Evolutionary conservation across 2,113 vertebrate genomes (phyloP).

Genomic region (Bos javanicus): DNA sequence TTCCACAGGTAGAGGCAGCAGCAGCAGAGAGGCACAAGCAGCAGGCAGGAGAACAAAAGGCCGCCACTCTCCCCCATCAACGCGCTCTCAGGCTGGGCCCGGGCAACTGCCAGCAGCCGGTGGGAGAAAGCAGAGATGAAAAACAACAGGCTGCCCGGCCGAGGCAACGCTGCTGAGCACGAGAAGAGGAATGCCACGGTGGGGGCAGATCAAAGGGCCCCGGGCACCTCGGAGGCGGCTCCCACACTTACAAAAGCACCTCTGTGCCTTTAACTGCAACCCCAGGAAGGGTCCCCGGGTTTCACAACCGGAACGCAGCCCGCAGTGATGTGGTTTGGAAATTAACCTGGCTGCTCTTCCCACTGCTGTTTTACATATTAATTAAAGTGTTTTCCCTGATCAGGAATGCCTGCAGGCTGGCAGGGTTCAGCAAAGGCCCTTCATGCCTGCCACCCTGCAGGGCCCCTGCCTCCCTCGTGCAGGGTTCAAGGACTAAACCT

Average conservation of each 20-base stretch:
- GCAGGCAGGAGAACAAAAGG: neutral
- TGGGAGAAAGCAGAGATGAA: slow-evolving; percentile 60
- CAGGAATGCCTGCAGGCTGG: neutral
- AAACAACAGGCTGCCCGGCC: slow-evolving; percentile 33
- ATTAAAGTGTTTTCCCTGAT: slow-evolving; percentile 57
- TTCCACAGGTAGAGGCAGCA: neutral
- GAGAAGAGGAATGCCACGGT: slow-evolving; percentile 6
- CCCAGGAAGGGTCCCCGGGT: neutral
- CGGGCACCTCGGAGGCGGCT: neutral
- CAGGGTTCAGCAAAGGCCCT: neutral
- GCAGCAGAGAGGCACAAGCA: fast-evolving
- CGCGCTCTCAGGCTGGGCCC: slow-evolving; percentile 25
- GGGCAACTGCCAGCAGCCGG: slow-evolving; percentile 40
- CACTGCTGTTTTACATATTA: slow-evolving; percentile 58
- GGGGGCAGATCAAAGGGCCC: slow-evolving; percentile 22
- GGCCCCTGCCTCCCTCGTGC: neutral
- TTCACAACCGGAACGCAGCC: slow-evolving; percentile 17
- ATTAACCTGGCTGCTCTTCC: slow-evolving; percentile 55
- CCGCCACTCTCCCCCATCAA: neutral
- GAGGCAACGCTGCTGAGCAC: slow-evolving; percentile 25
- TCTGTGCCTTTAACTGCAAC: slow-evolving; percentile 51
- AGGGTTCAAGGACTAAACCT: neutral
- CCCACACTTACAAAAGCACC: slow-evolving; percentile 7
- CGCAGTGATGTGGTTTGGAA: slow-evolving; percentile 29
- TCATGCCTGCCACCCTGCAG: neutral